Conservation (phyloP, 2,113 vertebrate genomes). For the Dasypus novemcinctus region DNA sequence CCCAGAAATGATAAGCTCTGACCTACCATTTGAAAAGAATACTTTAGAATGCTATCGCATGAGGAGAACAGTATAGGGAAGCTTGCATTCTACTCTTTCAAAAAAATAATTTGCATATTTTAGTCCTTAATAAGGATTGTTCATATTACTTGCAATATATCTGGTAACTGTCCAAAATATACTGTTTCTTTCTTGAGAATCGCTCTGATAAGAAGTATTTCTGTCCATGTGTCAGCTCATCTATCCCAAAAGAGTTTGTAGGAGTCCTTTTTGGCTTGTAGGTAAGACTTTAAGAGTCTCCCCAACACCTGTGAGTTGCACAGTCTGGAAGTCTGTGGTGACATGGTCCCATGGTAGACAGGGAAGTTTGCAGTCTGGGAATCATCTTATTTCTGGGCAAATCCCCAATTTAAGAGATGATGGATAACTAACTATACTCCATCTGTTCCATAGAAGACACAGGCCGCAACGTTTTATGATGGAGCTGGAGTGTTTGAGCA, state of each 20-base stretch:
- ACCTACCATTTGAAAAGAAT: background rate
- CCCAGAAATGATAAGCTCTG: rapidly evolving
- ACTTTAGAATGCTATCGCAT: background rate
- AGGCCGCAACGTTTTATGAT: background rate
- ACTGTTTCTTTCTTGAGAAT: background rate
- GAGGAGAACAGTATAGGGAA: background rate
- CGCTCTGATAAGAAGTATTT: background rate
- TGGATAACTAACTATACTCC: background rate
- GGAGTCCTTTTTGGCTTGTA: background rate
- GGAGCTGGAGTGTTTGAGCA: conserved; percentile 29
- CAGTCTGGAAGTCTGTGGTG: background rate
- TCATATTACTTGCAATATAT: background rate
- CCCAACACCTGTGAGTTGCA: background rate
- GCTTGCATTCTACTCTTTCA: background rate
- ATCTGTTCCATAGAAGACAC: background rate
- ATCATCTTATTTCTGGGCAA: background rate
- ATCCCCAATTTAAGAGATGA: background rate
- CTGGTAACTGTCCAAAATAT: background rate
- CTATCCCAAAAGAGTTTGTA: background rate
- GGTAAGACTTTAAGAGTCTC: background rate
- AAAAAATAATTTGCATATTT: background rate
- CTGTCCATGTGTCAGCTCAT: background rate
- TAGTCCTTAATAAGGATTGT: background rate
- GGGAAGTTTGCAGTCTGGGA: background rate
- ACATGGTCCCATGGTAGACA: background rate